Evolutionary conservation across 2,888 invertebrate genomes (phyloP), one percentile per base, ranked within the genome.

Genomic region (Parelbella ahira): DNA sequence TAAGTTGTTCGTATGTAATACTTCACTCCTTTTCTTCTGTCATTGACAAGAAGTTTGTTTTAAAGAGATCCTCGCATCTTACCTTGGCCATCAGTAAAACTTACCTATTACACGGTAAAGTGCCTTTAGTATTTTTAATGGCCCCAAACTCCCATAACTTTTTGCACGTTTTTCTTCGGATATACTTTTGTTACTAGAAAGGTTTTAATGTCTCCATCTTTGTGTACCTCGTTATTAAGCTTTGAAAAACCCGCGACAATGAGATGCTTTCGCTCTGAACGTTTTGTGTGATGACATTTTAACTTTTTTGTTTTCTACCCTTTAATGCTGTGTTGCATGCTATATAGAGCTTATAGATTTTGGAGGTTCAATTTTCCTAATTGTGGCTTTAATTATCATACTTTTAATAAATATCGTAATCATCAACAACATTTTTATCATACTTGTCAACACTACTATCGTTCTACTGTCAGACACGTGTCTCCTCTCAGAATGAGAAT

Each of bases 201-300:
- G 66, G 67, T 73, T 80, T 73, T 76, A 75, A 75, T 70, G 75
- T 78, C 79, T 71, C 67, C 77, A 75, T 81, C 77, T 70, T 71
- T 73, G 71, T 72, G 64, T 67, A 68, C 58, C 63, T 56, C 50
- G 63, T 78, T 81, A 83, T 83, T 82, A 83, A 83, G 79, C 81
- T 75, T 62, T 68, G 63, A 77, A 73, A 75, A 66, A 60, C 20
- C 61, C 60, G 57, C 64, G 71, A 76, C 78, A 79, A 76, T 76
- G 68, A 66, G 58, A 54, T 58, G 60, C 56, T 65, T 68, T 66
- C 60, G 68, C 63, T 63, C 55, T 57, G 62, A 65, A 63, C 62
- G 55, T 68, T 61, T 68, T 64, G 68, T 57, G 58, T 68, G 68
- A 73, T 71, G 68, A 70, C 65, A 62, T 68, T 63, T 63, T 62